phyloP scores from a whole-genome alignment of 1,140 invertebrate genomes.

The Lordiphosa clarofinis region DNA sequence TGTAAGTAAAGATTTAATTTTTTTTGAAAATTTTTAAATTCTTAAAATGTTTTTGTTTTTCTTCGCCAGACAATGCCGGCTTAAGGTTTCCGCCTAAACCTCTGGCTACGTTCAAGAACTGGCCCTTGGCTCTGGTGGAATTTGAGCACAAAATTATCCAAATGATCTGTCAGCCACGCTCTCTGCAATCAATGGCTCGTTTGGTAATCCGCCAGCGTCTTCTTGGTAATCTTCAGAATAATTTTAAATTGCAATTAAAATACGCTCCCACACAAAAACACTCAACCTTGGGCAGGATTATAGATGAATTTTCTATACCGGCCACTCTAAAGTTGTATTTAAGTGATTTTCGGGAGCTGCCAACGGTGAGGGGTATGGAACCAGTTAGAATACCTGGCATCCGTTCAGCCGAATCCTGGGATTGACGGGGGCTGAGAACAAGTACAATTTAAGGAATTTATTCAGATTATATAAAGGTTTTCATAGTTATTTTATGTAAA shows the following conservation, averaged over 20 bases:
- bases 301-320: slow-evolving; percentile 58
- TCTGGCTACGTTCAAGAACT: slow-evolving; percentile 16
- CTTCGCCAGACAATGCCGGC: slow-evolving; percentile 48
- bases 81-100: slow-evolving; percentile 52
- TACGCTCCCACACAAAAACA: slow-evolving; percentile 46
- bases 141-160: slow-evolving; percentile 47
- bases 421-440: slow-evolving; percentile 16
- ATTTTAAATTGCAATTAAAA: slow-evolving; percentile 26
- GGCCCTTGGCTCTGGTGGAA: slow-evolving; percentile 14
- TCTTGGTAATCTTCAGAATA: slow-evolving; percentile 29
- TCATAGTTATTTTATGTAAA: slow-evolving; percentile 25
- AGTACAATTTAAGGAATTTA: slow-evolving; percentile 46
- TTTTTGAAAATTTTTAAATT: background rate
- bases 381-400: background rate
- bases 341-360: slow-evolving; percentile 57
- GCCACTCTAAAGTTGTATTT: slow-evolving; percentile 55
- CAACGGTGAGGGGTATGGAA: slow-evolving; percentile 24
- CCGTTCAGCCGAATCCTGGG: slow-evolving; percentile 38
- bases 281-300: slow-evolving; percentile 53
- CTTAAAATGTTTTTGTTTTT: background rate
- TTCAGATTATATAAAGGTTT: slow-evolving; percentile 43
- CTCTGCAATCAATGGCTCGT: slow-evolving; percentile 53
- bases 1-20: slow-evolving; percentile 49
- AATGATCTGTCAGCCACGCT: slow-evolving; percentile 31
- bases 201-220: slow-evolving; percentile 48